Base-by-base conservation (phyloP, 1,140 invertebrate genomes). In the Cydia strobilella region DNA sequence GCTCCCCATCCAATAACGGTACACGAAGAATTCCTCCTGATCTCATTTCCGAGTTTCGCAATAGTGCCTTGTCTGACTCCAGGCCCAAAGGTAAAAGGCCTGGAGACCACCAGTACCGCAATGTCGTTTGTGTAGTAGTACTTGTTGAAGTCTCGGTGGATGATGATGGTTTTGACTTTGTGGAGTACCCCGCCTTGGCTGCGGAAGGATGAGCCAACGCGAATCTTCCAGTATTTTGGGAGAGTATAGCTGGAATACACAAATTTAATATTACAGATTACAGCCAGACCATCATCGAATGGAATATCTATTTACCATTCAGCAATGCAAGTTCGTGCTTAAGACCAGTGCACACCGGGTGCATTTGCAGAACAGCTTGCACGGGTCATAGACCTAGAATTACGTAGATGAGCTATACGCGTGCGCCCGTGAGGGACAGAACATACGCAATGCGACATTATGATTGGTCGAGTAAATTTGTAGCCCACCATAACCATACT, bases 1-100 rank as follows among this genome's bases (percentile, higher is more conserved):
- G 85, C 81, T 39, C 90, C 90, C 90, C 90, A 92, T 71, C 90
- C 90, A 27, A 86, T 76, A 1, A 92, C 74, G 0, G 82, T 85
- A 63, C 84, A 87, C 0, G 86, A 42, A 6, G 88, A 87, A 73
- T 87, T 83, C 5, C 81, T 72, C 13, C 76, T 77, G 0, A 91
- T 73, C 74, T 91, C 88, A 78, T 81, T 27, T 76, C 81, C 31
- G 77, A 77, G 51, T 84, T 90, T n/a, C 82, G 77, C 80, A 69
- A 93, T 86, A 5, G 90, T 91, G 4, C 81, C 87, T 75, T 91
- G 90, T 77, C 78, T 81, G 1, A 90, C 83, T 48, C 83, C 84
- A 10, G 75, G 78, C 3, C 82, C 81, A 7, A 91, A 80, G 5
- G 73, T 76, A 23, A 93, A 86, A 27, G 78, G 82, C 71, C 81